Evolutionary conservation across 2,797 vertebrate genomes (phyloP).

Genomic region (Melanitta fusca): DNA sequence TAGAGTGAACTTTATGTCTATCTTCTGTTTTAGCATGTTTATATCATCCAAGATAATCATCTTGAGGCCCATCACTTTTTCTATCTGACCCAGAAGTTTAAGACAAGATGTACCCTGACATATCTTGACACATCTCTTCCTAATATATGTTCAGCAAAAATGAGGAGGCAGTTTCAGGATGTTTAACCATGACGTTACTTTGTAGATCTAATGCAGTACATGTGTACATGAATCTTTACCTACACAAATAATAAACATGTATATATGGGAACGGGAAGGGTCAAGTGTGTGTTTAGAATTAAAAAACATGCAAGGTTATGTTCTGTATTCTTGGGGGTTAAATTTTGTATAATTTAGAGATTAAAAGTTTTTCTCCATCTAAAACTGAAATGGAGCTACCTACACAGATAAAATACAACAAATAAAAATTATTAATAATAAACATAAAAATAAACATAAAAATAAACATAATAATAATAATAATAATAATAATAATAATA

Average conservation of each 20-base stretch:
- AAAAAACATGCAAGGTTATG: not conserved
- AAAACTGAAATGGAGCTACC: not conserved
- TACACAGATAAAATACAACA: not conserved
- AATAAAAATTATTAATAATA: no score
- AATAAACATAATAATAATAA: no score
- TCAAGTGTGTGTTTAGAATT: not conserved
- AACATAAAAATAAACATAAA: no score
- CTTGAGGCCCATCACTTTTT: constrained; percentile 34
- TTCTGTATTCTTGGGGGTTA: not conserved
- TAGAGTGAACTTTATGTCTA: not conserved
- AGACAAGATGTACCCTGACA: constrained; percentile 30
- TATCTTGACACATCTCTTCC: constrained; percentile 18
- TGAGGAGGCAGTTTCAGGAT: not conserved
- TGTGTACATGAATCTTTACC: not conserved
- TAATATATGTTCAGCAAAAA: constrained; percentile 55
- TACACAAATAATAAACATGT: not conserved
- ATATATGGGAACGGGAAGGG: not conserved
- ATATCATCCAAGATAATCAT: constrained; percentile 37
- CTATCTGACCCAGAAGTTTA: constrained; percentile 53
- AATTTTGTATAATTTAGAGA: not conserved
- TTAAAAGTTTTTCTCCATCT: not conserved
- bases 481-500: not conserved
- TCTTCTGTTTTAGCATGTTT: not conserved
- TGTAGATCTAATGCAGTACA: not conserved
- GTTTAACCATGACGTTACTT: not conserved